Evolutionary conservation across 2,888 invertebrate species (phyloP).

Genomic region (Cataglyphis altisquamis): DNA sequence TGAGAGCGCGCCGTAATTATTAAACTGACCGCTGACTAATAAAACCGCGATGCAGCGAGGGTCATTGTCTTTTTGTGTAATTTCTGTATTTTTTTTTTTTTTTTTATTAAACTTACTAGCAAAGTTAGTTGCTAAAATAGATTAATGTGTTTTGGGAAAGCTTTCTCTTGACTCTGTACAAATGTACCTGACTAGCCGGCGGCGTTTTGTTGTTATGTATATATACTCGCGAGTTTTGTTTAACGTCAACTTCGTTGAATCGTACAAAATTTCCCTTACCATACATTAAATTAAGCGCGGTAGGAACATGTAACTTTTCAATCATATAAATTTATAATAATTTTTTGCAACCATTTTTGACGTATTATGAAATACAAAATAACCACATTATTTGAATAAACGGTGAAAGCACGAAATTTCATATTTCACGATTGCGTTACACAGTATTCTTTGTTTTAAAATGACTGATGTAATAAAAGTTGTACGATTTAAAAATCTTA

Average conservation of each 20-base stretch:
- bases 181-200: conserved; percentile 14
- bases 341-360: background rate
- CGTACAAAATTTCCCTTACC: conserved; percentile 16
- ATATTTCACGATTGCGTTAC: conserved; percentile 7
- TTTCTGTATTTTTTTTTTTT: background rate
- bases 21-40: conserved; percentile 27
- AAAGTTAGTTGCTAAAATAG: conserved; percentile 41
- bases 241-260: background rate
- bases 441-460: background rate
- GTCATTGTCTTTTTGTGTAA: conserved; percentile 15
- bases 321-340: background rate
- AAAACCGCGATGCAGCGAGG: background rate
- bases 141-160: conserved; percentile 25
- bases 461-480: background rate
- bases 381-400: background rate
- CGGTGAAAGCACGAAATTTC: background rate
- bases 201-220: conserved; percentile 28
- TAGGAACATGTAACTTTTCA: background rate
- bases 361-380: background rate
- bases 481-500: background rate
- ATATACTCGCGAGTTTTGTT: conserved; percentile 20
- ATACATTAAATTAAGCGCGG: background rate
- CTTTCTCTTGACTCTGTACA: conserved; percentile 5
- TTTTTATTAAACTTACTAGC: conserved; percentile 9
- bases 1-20: conserved; percentile 32